phyloP scores from a whole-genome alignment of 2,113 vertebrate genomes.

The Opisthocomus hoazin region DNA sequence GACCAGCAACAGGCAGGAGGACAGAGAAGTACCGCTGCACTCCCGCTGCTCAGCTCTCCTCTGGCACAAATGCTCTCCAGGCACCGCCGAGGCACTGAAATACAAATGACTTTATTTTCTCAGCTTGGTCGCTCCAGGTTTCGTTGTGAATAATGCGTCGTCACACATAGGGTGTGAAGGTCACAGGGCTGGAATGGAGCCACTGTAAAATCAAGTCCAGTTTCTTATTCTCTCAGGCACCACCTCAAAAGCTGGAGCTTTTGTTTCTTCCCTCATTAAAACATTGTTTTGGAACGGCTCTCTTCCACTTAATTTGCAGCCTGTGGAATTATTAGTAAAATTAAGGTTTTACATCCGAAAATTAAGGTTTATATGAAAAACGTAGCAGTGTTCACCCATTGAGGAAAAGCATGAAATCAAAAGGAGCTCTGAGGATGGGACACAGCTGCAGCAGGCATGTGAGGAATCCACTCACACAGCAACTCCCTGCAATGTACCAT shows the following conservation, averaged over 20 bases:
- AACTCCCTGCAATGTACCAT: too few species aligned
- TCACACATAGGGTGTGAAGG: neutral
- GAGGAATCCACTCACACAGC: too few species aligned
- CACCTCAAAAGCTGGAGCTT: neutral
- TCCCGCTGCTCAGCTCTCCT: neutral
- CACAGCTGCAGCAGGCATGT: too few species aligned
- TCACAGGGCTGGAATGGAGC: neutral
- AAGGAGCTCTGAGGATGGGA: too few species aligned
- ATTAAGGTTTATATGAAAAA: too few species aligned
- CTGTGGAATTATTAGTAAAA: too few species aligned
- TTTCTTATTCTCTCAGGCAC: neutral
- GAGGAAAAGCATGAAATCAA: too few species aligned
- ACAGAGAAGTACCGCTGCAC: neutral
- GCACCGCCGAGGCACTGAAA: neutral
- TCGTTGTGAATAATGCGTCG: fast-evolving
- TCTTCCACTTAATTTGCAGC: neutral
- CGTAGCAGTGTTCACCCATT: too few species aligned
- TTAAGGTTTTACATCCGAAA: too few species aligned
- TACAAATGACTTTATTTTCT: neutral
- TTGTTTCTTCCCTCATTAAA: neutral
- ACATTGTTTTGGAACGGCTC: neutral
- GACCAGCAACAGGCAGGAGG: neutral
- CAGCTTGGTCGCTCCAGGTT: neutral
- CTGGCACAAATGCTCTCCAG: neutral
- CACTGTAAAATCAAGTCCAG: neutral